These are phyloP conservation scores for Zelleria hepariella DNA, from an alignment of 2,888 invertebrate species.

Conservation along the genomic window DNA sequence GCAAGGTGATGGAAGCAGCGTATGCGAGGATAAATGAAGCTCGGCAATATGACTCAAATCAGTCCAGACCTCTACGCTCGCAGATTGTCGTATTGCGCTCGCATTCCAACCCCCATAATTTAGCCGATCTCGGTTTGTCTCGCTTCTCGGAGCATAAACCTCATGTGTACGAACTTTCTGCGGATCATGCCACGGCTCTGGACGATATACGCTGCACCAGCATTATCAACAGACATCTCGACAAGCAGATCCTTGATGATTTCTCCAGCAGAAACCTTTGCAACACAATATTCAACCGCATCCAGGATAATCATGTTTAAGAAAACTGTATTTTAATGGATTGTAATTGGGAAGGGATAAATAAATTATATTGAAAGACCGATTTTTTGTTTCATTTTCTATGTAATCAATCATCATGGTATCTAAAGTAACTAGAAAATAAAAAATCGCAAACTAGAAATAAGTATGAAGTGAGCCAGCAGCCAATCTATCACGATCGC, in stretches of 20 bases:
- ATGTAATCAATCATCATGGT: no score
- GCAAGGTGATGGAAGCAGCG: constrained; percentile 7
- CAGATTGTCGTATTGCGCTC: constrained; percentile 10
- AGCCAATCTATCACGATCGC: no score
- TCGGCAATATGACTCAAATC: constrained; percentile 5
- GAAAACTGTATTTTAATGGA: no score
- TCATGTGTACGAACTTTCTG: constrained; percentile 10
- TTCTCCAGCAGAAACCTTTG: constrained; percentile 34
- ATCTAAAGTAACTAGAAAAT: no score
- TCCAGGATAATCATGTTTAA: not conserved
- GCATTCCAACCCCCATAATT: not conserved
- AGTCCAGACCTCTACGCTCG: not conserved
- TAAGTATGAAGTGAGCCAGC: no score
- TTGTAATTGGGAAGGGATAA: no score
- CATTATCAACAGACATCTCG: constrained; percentile 32
- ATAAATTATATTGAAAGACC: no score
- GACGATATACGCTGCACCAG: constrained; percentile 20
- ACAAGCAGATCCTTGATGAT: constrained; percentile 21
- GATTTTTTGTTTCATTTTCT: no score
- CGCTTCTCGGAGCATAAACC: constrained; percentile 3
- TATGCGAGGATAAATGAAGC: constrained; percentile 8
- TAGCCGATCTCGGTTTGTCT: not conserved
- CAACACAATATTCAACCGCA: constrained; percentile 20
- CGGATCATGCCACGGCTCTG: constrained; percentile 7
- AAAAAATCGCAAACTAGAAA: no score